Conservation (phyloP, 2,888 invertebrate genomes). For the Pseudeuparius sepicola region DNA sequence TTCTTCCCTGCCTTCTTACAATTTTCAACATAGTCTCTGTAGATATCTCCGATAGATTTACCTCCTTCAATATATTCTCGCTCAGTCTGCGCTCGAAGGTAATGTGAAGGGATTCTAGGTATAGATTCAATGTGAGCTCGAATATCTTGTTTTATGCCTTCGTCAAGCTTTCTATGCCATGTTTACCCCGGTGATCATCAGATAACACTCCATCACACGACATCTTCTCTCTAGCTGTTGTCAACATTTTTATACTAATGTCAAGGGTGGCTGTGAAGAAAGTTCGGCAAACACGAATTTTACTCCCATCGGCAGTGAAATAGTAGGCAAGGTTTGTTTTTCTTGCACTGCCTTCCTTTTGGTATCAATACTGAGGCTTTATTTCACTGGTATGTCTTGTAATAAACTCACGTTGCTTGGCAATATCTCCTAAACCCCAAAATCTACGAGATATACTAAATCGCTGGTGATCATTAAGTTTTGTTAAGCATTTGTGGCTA, state of each 20-base stretch:
- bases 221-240: neutral
- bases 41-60: neutral
- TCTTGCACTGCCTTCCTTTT: constrained; percentile 2
- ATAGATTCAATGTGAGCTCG: constrained; percentile 6
- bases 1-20: neutral
- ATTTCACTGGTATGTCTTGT: constrained; percentile 1
- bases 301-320: neutral
- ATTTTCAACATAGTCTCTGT: constrained; percentile 3
- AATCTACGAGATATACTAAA: constrained; percentile 1
- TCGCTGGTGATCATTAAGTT: constrained; percentile 1
- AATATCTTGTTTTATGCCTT: neutral
- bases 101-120: constrained; percentile 4
- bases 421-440: neutral
- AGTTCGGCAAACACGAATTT: constrained; percentile 3
- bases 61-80: constrained; percentile 6
- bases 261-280: constrained; percentile 1
- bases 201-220: neutral
- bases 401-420: neutral
- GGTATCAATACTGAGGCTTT: constrained; percentile 1
- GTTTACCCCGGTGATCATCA: constrained; percentile 2
- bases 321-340: constrained; percentile 3
- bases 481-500: neutral
- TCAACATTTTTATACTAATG: constrained; percentile 1
- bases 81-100: constrained; percentile 6
- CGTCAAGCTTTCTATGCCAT: constrained; percentile 4